These are phyloP conservation scores for Ommatoiulus sabulosus DNA, from an alignment of 2,888 invertebrate genomes.

Conservation along the genomic window DNA sequence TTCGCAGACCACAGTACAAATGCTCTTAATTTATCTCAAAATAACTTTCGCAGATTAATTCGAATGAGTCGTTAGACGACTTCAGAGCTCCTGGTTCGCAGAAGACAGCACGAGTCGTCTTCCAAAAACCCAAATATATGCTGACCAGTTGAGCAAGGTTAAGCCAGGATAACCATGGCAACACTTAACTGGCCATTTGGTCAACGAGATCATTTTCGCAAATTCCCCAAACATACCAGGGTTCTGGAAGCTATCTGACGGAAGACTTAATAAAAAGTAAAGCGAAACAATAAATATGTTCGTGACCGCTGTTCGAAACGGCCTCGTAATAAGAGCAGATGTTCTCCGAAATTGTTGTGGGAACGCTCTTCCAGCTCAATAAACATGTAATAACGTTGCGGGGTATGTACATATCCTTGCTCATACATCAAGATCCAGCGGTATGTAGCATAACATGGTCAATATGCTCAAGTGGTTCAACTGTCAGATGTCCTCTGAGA, in stretches of 20 bases:
- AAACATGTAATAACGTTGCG: neutral
- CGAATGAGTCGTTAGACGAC: no score
- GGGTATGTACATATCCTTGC: neutral
- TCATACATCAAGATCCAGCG: neutral
- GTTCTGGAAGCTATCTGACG: neutral
- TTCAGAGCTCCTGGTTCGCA: no score
- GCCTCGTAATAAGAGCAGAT: neutral
- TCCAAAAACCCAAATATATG: no score
- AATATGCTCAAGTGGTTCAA: constrained; percentile 11
- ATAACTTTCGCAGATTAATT: no score
- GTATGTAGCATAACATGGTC: neutral
- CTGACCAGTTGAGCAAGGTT: neutral
- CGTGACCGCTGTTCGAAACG: neutral
- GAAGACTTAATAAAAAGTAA: neutral
- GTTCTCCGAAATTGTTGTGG: neutral
- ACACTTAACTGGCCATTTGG: neutral
- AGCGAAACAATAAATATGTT: neutral
- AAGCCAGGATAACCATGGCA: neutral
- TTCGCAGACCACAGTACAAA: no score
- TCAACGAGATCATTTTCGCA: neutral
- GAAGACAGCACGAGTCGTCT: no score
- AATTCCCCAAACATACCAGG: neutral
- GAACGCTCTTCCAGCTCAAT: constrained; percentile 10
- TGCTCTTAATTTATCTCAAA: no score
- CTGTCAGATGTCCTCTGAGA: constrained; percentile 10